A percentile compares a stretch with the other conserved stretches of the same genome.
Conservation (phyloP, 2,113 vertebrate genomes). For the Pelobates fuscus region DNA sequence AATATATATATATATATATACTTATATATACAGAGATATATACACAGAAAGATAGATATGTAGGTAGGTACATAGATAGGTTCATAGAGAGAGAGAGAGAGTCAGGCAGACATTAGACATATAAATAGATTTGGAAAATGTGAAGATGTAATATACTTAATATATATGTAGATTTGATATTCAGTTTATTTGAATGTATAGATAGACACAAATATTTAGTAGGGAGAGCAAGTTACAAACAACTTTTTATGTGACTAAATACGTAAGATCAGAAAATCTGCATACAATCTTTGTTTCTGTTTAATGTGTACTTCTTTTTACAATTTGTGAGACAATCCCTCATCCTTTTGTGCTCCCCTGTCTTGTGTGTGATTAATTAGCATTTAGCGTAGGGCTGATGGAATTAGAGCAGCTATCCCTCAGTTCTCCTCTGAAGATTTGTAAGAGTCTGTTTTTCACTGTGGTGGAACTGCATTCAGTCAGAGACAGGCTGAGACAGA, state of each 20-base stretch:
- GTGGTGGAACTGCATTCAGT: constrained; percentile 65
- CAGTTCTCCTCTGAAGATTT: constrained; percentile 62
- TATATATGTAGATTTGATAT: no score
- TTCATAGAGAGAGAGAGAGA: no score
- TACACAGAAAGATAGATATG: background rate
- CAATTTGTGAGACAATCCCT: background rate
- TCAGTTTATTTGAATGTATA: no score
- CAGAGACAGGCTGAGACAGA: constrained; percentile 44
- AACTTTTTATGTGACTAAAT: no score
- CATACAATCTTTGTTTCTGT: no score
- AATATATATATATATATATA: background rate
- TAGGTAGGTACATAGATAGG: background rate
- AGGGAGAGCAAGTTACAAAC: no score
- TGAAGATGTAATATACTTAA: no score
- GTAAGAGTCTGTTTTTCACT: constrained; percentile 62
- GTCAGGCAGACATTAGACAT: no score
- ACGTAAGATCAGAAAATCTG: no score
- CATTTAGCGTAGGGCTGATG: constrained; percentile 55
- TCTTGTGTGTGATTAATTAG: constrained; percentile 62
- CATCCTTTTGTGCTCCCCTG: background rate
- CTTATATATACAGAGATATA: background rate
- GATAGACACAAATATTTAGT: no score
- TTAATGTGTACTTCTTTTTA: background rate
- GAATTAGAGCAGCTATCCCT: constrained; percentile 63
- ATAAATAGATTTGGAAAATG: no score